Percentiles rank a stretch among this genome's conserved stretches.
Conservation (phyloP, 2,888 invertebrate genomes). For the Furcula furcula region DNA sequence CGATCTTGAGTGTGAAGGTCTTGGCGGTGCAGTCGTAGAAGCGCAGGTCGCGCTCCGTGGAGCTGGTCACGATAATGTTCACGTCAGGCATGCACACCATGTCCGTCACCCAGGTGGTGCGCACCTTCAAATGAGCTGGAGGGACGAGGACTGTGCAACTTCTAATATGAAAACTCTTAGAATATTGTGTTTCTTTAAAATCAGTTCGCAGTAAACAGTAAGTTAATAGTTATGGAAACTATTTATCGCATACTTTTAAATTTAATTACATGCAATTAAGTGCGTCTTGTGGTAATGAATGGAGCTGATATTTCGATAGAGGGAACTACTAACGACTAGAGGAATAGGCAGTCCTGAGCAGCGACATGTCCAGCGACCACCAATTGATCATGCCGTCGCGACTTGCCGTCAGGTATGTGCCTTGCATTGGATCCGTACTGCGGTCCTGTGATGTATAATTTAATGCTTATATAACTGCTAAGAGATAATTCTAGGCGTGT, state of each 20-base stretch:
- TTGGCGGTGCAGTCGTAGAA: slow-evolving; percentile 90
- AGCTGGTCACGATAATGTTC: slow-evolving; percentile 88
- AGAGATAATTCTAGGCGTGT: neutral
- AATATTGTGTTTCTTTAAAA: no score
- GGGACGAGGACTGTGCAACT: no score
- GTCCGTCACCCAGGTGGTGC: slow-evolving; percentile 88
- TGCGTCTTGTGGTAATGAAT: no score
- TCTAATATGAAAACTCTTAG: no score
- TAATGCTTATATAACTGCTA: neutral
- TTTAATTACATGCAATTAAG: no score
- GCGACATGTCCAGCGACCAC: slow-evolving; percentile 88
- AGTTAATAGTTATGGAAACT: no score
- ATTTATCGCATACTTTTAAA: no score
- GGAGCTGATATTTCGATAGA: no score
- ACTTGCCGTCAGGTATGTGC: slow-evolving; percentile 88
- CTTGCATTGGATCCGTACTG: slow-evolving; percentile 81
- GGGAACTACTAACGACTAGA: slow-evolving; percentile 79
- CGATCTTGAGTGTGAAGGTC: slow-evolving; percentile 86
- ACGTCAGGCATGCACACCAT: slow-evolving; percentile 89
- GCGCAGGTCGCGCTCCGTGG: slow-evolving; percentile 88
- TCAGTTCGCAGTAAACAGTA: no score
- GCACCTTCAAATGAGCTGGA: slow-evolving; percentile 81
- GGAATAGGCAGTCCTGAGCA: slow-evolving; percentile 83
- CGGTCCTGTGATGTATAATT: slow-evolving; percentile 60
- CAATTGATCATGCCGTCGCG: slow-evolving; percentile 89